phyloP scores from a whole-genome alignment of 2,888 invertebrate species.

The Laothoe populi region DNA sequence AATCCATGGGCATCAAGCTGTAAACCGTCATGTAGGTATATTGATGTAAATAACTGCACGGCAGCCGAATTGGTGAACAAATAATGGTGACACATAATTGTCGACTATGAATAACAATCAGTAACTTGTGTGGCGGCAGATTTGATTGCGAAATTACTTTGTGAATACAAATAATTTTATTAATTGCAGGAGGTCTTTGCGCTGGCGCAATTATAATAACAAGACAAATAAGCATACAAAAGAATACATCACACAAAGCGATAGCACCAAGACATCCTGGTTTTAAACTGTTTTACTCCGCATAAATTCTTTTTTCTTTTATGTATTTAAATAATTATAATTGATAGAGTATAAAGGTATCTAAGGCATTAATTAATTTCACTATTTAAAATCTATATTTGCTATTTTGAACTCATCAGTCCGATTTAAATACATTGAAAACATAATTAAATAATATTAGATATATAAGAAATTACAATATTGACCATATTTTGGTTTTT shows the following conservation, averaged over 20 bases:
- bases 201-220: slow-evolving; percentile 14
- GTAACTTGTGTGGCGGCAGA: slow-evolving; percentile 35
- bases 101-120: slow-evolving; percentile 38
- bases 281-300: neutral
- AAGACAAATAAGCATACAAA: neutral
- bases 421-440: too few relatives aligned
- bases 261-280: neutral
- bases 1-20: neutral
- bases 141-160: slow-evolving; percentile 32
- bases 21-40: slow-evolving; percentile 15
- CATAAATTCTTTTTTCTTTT: neutral
- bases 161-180: slow-evolving; percentile 41
- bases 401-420: too few relatives aligned
- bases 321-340: neutral
- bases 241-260: neutral
- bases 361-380: too few relatives aligned
- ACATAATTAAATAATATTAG: too few relatives aligned
- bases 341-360: too few relatives aligned
- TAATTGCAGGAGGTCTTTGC: slow-evolving; percentile 34
- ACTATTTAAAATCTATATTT: too few relatives aligned
- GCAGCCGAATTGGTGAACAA: slow-evolving; percentile 31
- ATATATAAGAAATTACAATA: too few relatives aligned
- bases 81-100: slow-evolving; percentile 33
- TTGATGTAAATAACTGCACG: slow-evolving; percentile 16
- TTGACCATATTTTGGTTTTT: too few relatives aligned